Base-by-base conservation (phyloP, 1,140 invertebrate genomes). In the Hormaphis cornu region DNA sequence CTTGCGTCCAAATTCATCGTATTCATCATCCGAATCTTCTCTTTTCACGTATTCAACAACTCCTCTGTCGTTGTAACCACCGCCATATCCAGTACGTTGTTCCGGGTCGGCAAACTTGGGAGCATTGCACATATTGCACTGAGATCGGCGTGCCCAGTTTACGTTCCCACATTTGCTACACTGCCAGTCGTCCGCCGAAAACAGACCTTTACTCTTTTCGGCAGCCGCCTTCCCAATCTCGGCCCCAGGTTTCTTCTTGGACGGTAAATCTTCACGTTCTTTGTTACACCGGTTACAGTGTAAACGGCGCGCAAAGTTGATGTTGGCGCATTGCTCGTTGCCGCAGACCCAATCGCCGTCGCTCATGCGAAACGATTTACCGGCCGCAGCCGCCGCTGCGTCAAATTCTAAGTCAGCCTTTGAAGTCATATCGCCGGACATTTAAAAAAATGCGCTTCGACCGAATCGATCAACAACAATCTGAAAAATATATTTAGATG, bases 151-250 rank as follows among this genome's bases (percentile, higher is more conserved):
- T 14, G 96, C 96, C 97, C 97, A 99, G 78, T 99, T 99, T 3
- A 99, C 96, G 80, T 99, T 99, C 1, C 94, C 95, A 81, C 97
- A 99, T 78, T 97, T 97, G 79, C 90, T 95, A 78, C 97, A 99
- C 77, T 97, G 93, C 97, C 97, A 99, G 79, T 99, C 97, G 80
- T 99, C 96, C 59, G 97, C 96, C 81, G 92, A 93, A 77, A 93
- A 93, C n/a, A 99, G 82, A 16, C 97, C 97, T 74, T 95, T 87
- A 73, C 94, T 97, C 80, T 98, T 99, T 77, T 99, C 97, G 7
- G 97, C 97, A 22, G 94, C 90, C 48, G 89, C 89, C 82, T 98
- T 98, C 2, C 97, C 97, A 75, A 99, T 98, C 82, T 98, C 96
- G 72, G 91, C 90, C 1, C 95, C 95, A 69, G 96, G 83, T 81